Base-by-base conservation (phyloP, 1,140 invertebrate genomes). In the Zelostemma sp. region DNA sequence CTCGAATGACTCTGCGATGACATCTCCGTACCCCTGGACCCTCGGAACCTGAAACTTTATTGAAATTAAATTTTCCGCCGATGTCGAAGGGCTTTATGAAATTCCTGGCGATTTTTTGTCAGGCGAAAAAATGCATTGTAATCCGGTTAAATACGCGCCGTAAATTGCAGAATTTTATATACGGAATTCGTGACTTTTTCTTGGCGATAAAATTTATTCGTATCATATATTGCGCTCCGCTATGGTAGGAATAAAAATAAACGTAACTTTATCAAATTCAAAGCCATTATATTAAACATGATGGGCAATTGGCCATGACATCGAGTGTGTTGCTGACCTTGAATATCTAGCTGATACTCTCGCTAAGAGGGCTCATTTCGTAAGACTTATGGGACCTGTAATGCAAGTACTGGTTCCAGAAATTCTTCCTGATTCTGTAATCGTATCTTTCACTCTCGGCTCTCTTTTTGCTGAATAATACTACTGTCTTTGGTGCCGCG, bases 341-440 rank as follows among this genome's bases (percentile, higher is more conserved):
- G 40, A 12, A 41, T 41, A 6, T 12, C 40, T 15, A 41, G 14
- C 15, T 6, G n/a, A 41, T 15, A 41, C n/a, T 15, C 40, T 14
- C 15, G 14, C 40, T 15, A 15, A 12, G 14, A 41, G n/a, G 14
- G 15, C 14, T 41, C 14, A 41, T 15, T 41, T 41, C 40, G 1
- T 1, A 14, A 41, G 40, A 41, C 14, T 41, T 41, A 41, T 41
- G n/a, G 40, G 40, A 41, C 14, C 40, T 15, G 14, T 41, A 15
- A 41, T 15, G 40, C 40, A 41, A 41, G 14, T 41, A 41, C 40
- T 41, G 40, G 40, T 41, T 41, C 15, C 14, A 41, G 4, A 41
- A 15, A 15, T 41, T 41, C 40, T 41, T 41, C 14, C n/a, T 41
- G 11, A 41, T 41, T 41, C 14, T 15, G 40, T 41, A 15, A 15